A percentile compares a stretch with the other conserved stretches of the same genome.
phyloP scores from a whole-genome alignment of 2,888 invertebrate genomes.

The Troilus luridus region DNA sequence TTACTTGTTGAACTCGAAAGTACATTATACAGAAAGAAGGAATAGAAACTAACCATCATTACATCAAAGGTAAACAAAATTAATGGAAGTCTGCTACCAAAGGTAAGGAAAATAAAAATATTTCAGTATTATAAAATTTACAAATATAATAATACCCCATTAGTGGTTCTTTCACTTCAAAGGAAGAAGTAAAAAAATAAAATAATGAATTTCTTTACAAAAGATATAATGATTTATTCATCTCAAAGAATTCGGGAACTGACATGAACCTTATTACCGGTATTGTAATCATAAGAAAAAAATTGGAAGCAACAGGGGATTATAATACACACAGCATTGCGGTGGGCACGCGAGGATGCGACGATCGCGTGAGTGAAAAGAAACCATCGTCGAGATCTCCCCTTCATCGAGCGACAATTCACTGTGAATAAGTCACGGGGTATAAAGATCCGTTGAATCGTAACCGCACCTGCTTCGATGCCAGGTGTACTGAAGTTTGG shows the following conservation, averaged over 20 bases:
- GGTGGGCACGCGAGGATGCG: not conserved
- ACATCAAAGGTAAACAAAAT: not conserved
- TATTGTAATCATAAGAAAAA: not conserved
- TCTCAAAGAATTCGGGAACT: not conserved
- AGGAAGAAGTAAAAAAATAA: not conserved
- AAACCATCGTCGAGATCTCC: not conserved
- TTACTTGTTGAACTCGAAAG: not conserved
- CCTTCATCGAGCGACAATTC: not conserved
- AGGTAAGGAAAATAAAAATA: not conserved
- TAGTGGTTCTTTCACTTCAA: not conserved
- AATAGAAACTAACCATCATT: not conserved
- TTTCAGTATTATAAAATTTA: conserved; percentile 1
- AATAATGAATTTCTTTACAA: not conserved
- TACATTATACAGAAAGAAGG: not conserved
- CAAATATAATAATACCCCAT: conserved; percentile 6
- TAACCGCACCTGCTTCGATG: conserved; percentile 5
- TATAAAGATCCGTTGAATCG: not conserved
- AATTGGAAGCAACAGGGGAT: not conserved
- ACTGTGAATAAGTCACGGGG: conserved; percentile 10
- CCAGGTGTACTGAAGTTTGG: not conserved
- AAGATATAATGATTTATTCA: not conserved
- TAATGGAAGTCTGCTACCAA: not conserved
- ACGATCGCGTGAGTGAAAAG: conserved; percentile 3
- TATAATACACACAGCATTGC: too few species aligned
- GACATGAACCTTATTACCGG: not conserved